Evolutionary conservation across 2,888 invertebrate genomes (phyloP), one percentile per base, ranked within the genome.

Genomic region (Helleia helle): DNA sequence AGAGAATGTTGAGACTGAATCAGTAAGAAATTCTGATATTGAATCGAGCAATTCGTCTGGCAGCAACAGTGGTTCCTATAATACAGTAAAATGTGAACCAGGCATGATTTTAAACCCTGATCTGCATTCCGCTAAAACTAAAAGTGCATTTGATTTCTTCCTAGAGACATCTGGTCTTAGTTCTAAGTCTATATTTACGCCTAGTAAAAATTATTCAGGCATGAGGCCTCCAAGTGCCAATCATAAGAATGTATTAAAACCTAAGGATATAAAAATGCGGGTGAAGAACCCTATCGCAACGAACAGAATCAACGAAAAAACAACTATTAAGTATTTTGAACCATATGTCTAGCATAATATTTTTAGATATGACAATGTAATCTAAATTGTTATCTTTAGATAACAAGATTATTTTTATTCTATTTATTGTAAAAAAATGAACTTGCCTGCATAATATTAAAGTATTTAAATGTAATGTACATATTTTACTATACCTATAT

Each of bases 111-210:
- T 70, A 27, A 64, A 62, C 25, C 55, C 60, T 12, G 72, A 72
- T 43, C 51, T 60, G 13, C 67, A 59, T 49, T 71, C 55, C 43
- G 65, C 72, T 38, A 83, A 80, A 55, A 81, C 71, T 55, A 87
- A 62, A 65, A 76, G 81, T 24, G 69, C 87, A 12, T 93, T 93
- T 57, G 93, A 93, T 69, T 89, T 91, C 64, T 93, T 93, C 63
- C 74, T 93, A 38, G 93, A 93, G 68, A 89, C 91, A 12, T 93
- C 93, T 39, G 93, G 93, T 40, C 86, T 93, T 46, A 93, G 92
- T 71, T 91, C 92, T 49, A 93, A 93, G 72, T 91, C 92, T 30
- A 90, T 93, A 57, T 83, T 90, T 54, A 90, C 90, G 6, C 73
- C 79, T 18, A 73, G 51, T 50, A 80, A 71, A 52, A 62, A 62